These are phyloP conservation scores for Sinhomidia bicolor DNA, from an alignment of 2,888 invertebrate species.

Conservation along the genomic window DNA sequence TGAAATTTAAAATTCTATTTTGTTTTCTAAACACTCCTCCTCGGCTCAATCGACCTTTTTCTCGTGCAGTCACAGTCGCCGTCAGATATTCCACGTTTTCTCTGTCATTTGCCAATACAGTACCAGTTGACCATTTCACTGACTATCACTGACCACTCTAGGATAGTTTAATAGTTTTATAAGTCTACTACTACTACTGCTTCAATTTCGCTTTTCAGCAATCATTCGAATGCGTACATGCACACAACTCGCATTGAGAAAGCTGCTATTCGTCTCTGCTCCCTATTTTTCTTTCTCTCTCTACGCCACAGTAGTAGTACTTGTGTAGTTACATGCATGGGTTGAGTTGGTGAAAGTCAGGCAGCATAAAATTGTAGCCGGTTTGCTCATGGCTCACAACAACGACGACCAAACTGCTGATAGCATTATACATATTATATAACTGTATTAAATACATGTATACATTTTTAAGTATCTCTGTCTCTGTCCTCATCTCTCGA, in stretches of 20 bases:
- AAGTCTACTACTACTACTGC: background rate
- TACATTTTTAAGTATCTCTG: background rate
- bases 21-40: background rate
- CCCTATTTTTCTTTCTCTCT: background rate
- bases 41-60: background rate
- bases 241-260: background rate
- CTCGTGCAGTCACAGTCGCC: background rate
- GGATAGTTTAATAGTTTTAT: background rate
- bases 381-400: constrained; percentile 31
- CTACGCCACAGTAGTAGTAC: background rate
- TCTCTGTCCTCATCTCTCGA: background rate
- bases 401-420: background rate
- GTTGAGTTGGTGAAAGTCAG: constrained; percentile 57
- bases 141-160: background rate
- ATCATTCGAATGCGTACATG: no score
- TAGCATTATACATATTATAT: background rate
- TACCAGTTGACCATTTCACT: constrained; percentile 7
- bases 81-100: background rate
- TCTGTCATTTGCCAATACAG: background rate
- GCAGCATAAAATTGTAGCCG: constrained; percentile 56
- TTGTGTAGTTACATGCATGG: constrained; percentile 30
- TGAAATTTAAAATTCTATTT: constrained; percentile 62
- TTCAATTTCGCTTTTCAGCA: background rate
- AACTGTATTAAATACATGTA: background rate
- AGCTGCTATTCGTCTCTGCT: background rate